These are phyloP conservation scores for Saguinus imperator DNA, from an alignment of 2,113 vertebrate species.

Conservation along the genomic window DNA sequence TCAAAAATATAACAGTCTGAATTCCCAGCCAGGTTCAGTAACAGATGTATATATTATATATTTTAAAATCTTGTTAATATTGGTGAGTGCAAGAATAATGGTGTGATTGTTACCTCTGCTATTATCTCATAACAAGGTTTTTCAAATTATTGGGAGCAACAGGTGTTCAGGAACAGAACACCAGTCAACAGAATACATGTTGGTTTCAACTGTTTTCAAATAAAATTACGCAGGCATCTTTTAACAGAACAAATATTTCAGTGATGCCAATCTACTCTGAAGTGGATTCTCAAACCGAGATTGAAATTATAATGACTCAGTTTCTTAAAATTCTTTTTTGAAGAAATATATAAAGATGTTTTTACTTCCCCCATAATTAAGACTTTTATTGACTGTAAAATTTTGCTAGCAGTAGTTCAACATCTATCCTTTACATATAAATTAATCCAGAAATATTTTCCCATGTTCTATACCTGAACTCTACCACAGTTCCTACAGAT, in stretches of 20 bases:
- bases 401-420: neutral
- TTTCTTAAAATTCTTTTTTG: neutral
- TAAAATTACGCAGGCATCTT: neutral
- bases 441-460: neutral
- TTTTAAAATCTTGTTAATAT: neutral
- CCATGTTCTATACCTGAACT: neutral
- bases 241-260: neutral
- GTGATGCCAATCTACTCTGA: neutral
- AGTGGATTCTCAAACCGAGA: neutral
- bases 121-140: neutral
- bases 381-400: neutral
- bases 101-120: neutral
- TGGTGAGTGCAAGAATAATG: neutral
- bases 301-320: neutral
- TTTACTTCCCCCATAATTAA: neutral
- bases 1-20: neutral
- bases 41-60: neutral
- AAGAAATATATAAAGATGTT: neutral
- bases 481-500: neutral
- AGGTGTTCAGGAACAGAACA: neutral
- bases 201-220: neutral
- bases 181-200: neutral
- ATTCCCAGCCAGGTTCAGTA: neutral
- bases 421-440: neutral
- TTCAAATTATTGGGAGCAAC: neutral